A percentile compares a stretch with the other conserved stretches of the same genome.
Conservation (phyloP, 2,888 invertebrate species). For the Zele albiditarsus region DNA sequence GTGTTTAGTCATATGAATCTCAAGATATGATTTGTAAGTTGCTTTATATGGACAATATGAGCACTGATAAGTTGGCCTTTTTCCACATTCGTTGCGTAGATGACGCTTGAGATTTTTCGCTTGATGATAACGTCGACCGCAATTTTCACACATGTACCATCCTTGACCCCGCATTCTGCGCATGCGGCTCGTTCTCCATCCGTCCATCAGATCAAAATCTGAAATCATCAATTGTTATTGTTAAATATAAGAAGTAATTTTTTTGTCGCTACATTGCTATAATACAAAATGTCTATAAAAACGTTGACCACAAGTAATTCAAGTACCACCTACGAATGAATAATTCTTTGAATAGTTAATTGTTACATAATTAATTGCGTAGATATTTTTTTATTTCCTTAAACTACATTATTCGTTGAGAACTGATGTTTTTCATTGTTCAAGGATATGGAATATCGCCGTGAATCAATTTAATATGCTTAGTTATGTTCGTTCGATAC, state of each 20-base stretch:
- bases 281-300: not conserved
- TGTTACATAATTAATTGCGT: not conserved
- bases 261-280: not conserved
- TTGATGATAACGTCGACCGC: constrained; percentile 75
- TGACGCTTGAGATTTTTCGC: constrained; percentile 75
- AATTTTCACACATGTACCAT: constrained; percentile 71
- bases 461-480: constrained; percentile 66
- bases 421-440: not conserved
- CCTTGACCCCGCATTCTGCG: constrained; percentile 66
- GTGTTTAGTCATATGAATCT: constrained; percentile 61
- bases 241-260: constrained; percentile 21
- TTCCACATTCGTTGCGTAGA: constrained; percentile 74
- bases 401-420: not conserved
- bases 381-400: not conserved
- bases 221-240: constrained; percentile 55
- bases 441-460: constrained; percentile 27
- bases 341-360: not conserved
- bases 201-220: constrained; percentile 54
- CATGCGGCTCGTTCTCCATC: constrained; percentile 44
- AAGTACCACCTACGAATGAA: not conserved
- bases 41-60: constrained; percentile 70
- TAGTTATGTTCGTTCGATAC: constrained; percentile 68
- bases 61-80: constrained; percentile 69
- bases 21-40: constrained; percentile 71
- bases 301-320: not conserved